These are phyloP conservation scores for Spodoptera exigua DNA, from an alignment of 2,888 invertebrate genomes.

Conservation along the genomic window DNA sequence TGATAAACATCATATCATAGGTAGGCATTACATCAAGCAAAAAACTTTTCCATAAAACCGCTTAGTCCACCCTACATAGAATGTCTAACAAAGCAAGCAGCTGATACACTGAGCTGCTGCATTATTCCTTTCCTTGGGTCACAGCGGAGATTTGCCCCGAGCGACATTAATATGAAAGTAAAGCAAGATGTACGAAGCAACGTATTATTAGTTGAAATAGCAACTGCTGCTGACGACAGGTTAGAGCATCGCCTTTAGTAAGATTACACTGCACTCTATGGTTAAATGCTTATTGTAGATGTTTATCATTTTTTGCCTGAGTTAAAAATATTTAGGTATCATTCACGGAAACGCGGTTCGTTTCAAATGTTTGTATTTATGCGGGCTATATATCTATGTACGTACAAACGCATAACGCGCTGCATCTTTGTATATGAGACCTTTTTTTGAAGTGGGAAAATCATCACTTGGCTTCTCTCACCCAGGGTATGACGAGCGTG, in stretches of 20 bases:
- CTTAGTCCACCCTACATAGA: background rate
- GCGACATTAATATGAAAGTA: slow-evolving; percentile 40
- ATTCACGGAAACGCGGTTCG: too few relatives aligned
- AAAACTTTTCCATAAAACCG: too few relatives aligned
- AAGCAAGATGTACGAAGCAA: slow-evolving; percentile 14
- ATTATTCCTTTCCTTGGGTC: slow-evolving; percentile 25
- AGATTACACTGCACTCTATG: slow-evolving; percentile 21
- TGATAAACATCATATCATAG: too few relatives aligned
- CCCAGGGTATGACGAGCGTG: too few relatives aligned
- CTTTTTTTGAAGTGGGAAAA: too few relatives aligned
- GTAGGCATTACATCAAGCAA: too few relatives aligned
- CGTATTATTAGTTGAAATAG: slow-evolving; percentile 37
- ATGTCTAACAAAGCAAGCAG: background rate
- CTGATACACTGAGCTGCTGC: background rate
- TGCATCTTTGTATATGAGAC: too few relatives aligned
- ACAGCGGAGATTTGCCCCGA: slow-evolving; percentile 7
- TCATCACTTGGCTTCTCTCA: too few relatives aligned
- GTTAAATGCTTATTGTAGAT: slow-evolving; percentile 4
- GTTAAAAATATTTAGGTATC: too few relatives aligned
- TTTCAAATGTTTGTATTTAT: too few relatives aligned
- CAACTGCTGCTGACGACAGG: slow-evolving; percentile 13
- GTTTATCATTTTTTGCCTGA: background rate
- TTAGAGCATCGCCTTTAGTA: slow-evolving; percentile 10
- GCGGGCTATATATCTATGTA: too few relatives aligned
- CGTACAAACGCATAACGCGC: too few relatives aligned